phyloP scores from a whole-genome alignment of 1,140 invertebrate genomes.

The Trachymyrmex cornetzi region DNA sequence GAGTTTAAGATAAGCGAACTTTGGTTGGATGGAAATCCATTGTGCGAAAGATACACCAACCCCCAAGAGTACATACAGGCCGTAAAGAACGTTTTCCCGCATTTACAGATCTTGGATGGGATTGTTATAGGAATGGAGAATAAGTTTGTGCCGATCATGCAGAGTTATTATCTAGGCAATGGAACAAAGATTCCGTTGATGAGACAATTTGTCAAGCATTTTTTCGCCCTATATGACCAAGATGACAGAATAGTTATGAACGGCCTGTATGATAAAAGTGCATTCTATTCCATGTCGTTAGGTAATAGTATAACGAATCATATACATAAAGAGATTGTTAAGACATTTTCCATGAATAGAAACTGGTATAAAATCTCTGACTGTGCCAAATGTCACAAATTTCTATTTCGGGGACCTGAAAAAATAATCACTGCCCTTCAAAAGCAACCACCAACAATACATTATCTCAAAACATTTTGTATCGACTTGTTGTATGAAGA shows the following conservation, averaged over 20 bases:
- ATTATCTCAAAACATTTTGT: slow-evolving; percentile 80
- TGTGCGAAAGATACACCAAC: slow-evolving; percentile 78
- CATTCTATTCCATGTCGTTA: slow-evolving; percentile 84
- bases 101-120: slow-evolving; percentile 83
- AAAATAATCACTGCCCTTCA: slow-evolving; percentile 81
- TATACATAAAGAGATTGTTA: slow-evolving; percentile 80
- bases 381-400: slow-evolving; percentile 85
- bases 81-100: slow-evolving; percentile 80
- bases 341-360: slow-evolving; percentile 80
- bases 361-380: slow-evolving; percentile 85
- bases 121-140: slow-evolving; percentile 80
- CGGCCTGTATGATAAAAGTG: slow-evolving; percentile 84
- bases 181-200: slow-evolving; percentile 77
- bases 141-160: slow-evolving; percentile 76
- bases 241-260: slow-evolving; percentile 82
- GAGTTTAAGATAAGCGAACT: slow-evolving; percentile 84
- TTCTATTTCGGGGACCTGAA: slow-evolving; percentile 82
- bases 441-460: slow-evolving; percentile 81
- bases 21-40: slow-evolving; percentile 84
- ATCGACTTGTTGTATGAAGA: slow-evolving; percentile 81
- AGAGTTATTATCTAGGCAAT: slow-evolving; percentile 78
- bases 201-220: slow-evolving; percentile 85
- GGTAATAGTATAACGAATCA: slow-evolving; percentile 78
- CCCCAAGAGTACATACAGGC: slow-evolving; percentile 81
- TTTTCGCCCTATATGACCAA: slow-evolving; percentile 84